A percentile compares a stretch with the other conserved stretches of the same genome.
Evolutionary conservation across 1,140 invertebrate species (phyloP).

Genomic region (Pseudomyrmex dendroicus): DNA sequence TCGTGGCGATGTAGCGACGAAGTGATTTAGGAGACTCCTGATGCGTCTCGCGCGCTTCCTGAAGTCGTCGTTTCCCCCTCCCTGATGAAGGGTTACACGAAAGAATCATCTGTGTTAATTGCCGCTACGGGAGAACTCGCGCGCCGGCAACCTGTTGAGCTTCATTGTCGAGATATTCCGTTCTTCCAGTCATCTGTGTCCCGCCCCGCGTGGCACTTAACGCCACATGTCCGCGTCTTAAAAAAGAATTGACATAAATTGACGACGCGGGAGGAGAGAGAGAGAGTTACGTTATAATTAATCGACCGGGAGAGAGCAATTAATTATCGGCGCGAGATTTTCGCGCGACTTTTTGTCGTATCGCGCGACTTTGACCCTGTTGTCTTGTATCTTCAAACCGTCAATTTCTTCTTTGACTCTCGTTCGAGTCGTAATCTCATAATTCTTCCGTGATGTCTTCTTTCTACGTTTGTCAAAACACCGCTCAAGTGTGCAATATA

Average conservation of each 20-base stretch:
- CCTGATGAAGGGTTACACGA: slow-evolving; percentile 9
- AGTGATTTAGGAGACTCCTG: slow-evolving; percentile 17
- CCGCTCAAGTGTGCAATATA: background rate
- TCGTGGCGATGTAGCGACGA: background rate
- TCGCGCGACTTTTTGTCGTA: background rate
- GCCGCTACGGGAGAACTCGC: slow-evolving; percentile 20
- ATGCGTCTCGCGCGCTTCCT: slow-evolving; percentile 11
- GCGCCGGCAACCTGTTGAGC: slow-evolving; percentile 48
- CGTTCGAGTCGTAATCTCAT: too few species aligned
- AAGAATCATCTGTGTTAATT: slow-evolving; percentile 30
- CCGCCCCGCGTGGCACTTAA: slow-evolving; percentile 43
- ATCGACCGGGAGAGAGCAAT: slow-evolving; percentile 20
- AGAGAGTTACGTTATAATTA: slow-evolving; percentile 33
- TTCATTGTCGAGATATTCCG: slow-evolving; percentile 57
- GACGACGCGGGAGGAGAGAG: slow-evolving; percentile 25
- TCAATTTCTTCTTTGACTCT: too few species aligned
- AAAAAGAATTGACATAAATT: slow-evolving; percentile 15
- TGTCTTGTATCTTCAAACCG: background rate
- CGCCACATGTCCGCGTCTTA: background rate
- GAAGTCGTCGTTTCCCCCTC: background rate
- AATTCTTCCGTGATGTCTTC: background rate
- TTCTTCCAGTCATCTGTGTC: slow-evolving; percentile 48
- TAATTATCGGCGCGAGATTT: slow-evolving; percentile 1
- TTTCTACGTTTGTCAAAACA: slow-evolving; percentile 12
- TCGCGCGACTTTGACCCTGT: background rate